These are phyloP conservation scores for Verasper variegatus DNA, from an alignment of 2,113 vertebrate species.

Conservation along the genomic window DNA sequence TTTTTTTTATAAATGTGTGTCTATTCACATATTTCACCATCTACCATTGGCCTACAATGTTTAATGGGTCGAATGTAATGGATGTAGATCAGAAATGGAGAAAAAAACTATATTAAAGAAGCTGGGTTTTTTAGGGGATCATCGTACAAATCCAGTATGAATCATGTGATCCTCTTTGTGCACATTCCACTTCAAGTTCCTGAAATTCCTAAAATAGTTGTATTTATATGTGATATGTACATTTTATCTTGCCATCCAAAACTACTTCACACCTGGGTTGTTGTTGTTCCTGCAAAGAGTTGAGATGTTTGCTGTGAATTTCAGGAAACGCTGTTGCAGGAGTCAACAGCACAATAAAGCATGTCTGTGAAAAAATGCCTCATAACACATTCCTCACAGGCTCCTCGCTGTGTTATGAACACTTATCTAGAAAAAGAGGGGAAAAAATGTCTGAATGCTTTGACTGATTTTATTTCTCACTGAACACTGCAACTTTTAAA, in stretches of 20 bases:
- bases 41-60: background rate
- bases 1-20: background rate
- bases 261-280: conserved; percentile 18
- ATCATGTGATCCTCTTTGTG: background rate
- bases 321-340: conserved; percentile 17
- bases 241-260: background rate
- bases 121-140: too few relatives aligned
- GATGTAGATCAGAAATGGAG: background rate
- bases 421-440: background rate
- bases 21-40: background rate
- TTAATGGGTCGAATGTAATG: background rate
- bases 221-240: too few relatives aligned
- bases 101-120: too few relatives aligned
- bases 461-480: background rate
- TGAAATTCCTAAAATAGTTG: too few relatives aligned
- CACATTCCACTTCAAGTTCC: too few relatives aligned
- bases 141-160: too few relatives aligned
- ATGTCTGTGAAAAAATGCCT: conserved; percentile 42
- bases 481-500: background rate
- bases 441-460: background rate
- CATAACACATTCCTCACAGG: conserved; percentile 40
- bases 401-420: conserved; percentile 8
- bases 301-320: conserved; percentile 24
- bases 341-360: conserved; percentile 42
- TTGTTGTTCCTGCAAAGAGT: conserved; percentile 16